Conservation (phyloP, 2,113 vertebrate genomes). For the Ariopsis seemanni region DNA sequence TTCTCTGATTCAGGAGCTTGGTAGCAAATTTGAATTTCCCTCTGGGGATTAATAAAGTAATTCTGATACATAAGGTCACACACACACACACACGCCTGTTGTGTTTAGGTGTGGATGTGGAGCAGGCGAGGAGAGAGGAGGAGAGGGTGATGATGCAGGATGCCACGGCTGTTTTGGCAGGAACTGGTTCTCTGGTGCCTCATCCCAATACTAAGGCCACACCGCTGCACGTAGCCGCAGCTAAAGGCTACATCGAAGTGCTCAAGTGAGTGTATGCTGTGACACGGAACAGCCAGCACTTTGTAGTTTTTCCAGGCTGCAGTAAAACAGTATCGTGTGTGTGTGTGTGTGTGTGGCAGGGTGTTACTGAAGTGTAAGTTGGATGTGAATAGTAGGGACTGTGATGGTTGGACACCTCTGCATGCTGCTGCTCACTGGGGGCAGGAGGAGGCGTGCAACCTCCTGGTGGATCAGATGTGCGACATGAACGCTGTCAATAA, state of each 20-base stretch:
- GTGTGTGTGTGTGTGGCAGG: conserved; percentile 52
- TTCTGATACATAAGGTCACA: no score
- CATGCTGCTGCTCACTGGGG: conserved; percentile 80
- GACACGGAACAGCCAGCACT: neutral
- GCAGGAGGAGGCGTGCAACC: conserved; percentile 75
- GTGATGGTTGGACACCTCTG: conserved; percentile 75
- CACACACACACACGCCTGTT: no score
- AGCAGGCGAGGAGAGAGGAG: conserved; percentile 73
- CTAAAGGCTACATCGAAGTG: conserved; percentile 81
- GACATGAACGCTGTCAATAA: conserved; percentile 76
- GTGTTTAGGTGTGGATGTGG: conserved; percentile 73
- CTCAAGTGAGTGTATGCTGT: conserved; percentile 71
- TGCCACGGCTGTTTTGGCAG: conserved; percentile 67
- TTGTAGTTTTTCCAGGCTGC: neutral
- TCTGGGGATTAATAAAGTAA: no score
- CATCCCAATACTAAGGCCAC: conserved; percentile 78
- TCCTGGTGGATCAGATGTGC: conserved; percentile 74
- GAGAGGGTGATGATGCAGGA: conserved; percentile 78
- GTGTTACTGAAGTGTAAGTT: conserved; percentile 72
- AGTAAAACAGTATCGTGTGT: neutral
- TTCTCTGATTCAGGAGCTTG: no score
- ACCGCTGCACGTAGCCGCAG: conserved; percentile 75
- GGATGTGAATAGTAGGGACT: conserved; percentile 72
- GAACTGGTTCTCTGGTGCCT: conserved; percentile 65
- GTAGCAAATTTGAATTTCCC: no score